Evolutionary conservation across 2,113 vertebrate genomes (phyloP).

Genomic region (Chionis minor): DNA sequence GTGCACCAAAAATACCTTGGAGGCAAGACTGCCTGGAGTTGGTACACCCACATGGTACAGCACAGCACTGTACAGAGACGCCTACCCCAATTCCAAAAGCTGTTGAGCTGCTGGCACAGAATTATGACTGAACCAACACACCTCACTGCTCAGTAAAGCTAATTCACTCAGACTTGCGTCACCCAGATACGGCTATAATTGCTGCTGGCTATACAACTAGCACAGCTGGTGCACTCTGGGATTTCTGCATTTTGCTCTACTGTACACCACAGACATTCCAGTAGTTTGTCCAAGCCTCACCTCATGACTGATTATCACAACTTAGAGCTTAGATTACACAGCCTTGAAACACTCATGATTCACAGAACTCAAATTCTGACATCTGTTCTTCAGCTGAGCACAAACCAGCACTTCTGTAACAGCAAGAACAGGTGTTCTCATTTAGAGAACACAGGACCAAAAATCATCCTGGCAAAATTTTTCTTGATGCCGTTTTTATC

Average conservation of each 20-base stretch:
- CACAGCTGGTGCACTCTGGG: background rate
- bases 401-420: background rate
- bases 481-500: background rate
- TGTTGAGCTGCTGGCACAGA: background rate
- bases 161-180: background rate
- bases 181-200: background rate
- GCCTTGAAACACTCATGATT: background rate
- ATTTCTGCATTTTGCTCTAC: background rate
- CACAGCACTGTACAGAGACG: background rate
- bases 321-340: background rate
- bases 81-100: background rate
- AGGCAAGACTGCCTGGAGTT: background rate
- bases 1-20: background rate
- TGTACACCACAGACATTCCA: background rate
- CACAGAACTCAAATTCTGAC: background rate
- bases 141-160: background rate
- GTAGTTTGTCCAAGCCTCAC: background rate
- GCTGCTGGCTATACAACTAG: background rate
- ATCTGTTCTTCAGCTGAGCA: constrained; percentile 9
- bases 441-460: background rate
- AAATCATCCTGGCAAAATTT: background rate
- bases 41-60: background rate
- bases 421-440: background rate
- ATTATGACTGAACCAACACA: background rate
- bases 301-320: background rate